These are phyloP conservation scores for Malacosoma neustria DNA, from an alignment of 2,888 invertebrate species.

Conservation along the genomic window DNA sequence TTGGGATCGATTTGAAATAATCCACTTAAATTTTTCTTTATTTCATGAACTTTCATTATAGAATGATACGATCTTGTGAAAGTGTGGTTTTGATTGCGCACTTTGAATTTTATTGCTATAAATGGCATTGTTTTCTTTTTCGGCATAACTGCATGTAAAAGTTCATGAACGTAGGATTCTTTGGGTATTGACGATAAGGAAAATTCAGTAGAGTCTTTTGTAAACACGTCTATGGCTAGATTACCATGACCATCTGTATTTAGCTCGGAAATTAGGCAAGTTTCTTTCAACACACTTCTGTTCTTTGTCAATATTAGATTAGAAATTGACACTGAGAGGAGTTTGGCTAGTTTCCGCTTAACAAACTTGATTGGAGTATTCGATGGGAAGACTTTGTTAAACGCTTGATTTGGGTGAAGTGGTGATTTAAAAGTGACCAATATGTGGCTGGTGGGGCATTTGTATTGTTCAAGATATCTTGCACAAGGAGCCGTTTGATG, in stretches of 20 bases:
- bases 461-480: constrained; percentile 43
- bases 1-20: constrained; percentile 72
- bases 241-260: constrained; percentile 54
- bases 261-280: constrained; percentile 43
- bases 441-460: constrained; percentile 57
- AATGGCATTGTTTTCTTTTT: constrained; percentile 58
- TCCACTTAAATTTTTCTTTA: constrained; percentile 75
- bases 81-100: constrained; percentile 46
- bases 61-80: constrained; percentile 73
- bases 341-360: constrained; percentile 57
- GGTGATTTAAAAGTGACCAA: constrained; percentile 56
- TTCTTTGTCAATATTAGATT: constrained; percentile 57
- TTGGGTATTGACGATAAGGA: constrained; percentile 52
- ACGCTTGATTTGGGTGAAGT: constrained; percentile 45
- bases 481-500: constrained; percentile 49
- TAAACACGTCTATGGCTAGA: constrained; percentile 56
- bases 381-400: constrained; percentile 60
- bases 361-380: constrained; percentile 54
- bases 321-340: constrained; percentile 46
- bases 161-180: constrained; percentile 56
- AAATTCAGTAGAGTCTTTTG: constrained; percentile 55
- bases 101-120: constrained; percentile 59
- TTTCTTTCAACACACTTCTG: constrained; percentile 56
- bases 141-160: constrained; percentile 47
- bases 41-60: constrained; percentile 69